Base-by-base conservation (phyloP, 2,888 invertebrate genomes). In the Carterocephalus palaemon region DNA sequence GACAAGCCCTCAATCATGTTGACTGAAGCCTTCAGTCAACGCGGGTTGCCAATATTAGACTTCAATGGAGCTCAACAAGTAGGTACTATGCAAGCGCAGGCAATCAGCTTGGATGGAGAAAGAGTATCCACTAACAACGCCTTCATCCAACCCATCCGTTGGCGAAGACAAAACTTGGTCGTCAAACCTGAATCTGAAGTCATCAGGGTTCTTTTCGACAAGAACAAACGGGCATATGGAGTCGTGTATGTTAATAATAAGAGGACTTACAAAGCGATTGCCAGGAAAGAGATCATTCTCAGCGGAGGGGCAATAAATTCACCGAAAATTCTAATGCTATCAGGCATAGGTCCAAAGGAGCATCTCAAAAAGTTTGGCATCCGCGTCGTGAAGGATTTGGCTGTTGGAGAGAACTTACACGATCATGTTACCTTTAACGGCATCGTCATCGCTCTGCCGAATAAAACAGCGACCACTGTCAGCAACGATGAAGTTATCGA, bases 71-170 rank as follows among this genome's bases (percentile, higher is more conserved):
- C 75, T 2, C 38, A 67, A 2, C 89, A 90, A 61, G 55, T 89
- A 3, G 90, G 91, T 0, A 85, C 89, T 0, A 89, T 88, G 80
- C 75, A 89, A 34, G 62, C 89, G 0, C 92, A 92, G 62, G 76
- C 87, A 1, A 85, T 90, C 0, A 64, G 88, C 0, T 65, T 78
- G 20, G 70, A 89, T 48, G 92, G 92, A 0, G 67, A 75, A 53
- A 78, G 92, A 43, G 75, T 85, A 7, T 92, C 91, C 6, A 84
- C 91, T 0, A 92, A 92, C 60, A 78, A 70, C 0, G 92, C 91
- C 0, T 92, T 89, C 59, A 89, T 92, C n/a, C 73, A 89, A 48
- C 92, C 92, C 0, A 89, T 92, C 12, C 74, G 92, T 17, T 69
- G 84, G 24, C 88, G 61, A 46, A 54, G 80, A 23, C 62, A 89